These are phyloP conservation scores for Leptinotarsa undecemlineata DNA, from an alignment of 1,140 invertebrate genomes.

Conservation along the genomic window DNA sequence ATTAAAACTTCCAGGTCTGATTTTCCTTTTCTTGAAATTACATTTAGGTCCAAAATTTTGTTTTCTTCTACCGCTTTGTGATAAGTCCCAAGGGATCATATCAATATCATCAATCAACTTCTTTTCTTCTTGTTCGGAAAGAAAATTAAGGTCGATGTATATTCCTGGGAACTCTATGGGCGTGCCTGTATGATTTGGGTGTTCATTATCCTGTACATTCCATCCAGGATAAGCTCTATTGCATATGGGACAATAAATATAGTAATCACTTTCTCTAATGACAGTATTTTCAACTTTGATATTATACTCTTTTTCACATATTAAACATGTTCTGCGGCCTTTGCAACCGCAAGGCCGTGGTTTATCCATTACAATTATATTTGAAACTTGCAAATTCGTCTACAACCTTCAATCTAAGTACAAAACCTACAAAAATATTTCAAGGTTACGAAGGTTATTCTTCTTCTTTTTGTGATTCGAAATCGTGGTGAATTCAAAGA, in stretches of 20 bases:
- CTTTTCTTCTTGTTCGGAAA: slow-evolving; percentile 72
- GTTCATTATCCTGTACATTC: slow-evolving; percentile 63
- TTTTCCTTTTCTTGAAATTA: slow-evolving; percentile 94
- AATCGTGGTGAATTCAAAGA: no score
- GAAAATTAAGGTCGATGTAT: slow-evolving; percentile 75
- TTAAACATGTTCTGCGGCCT: slow-evolving; percentile 83
- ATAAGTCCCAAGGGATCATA: slow-evolving; percentile 82
- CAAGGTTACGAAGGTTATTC: background rate
- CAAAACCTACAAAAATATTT: no score
- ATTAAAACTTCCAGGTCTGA: slow-evolving; percentile 76
- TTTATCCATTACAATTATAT: slow-evolving; percentile 64
- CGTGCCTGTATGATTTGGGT: slow-evolving; percentile 68
- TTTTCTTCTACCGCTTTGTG: slow-evolving; percentile 94
- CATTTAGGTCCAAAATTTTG: slow-evolving; percentile 99
- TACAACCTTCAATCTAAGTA: background rate
- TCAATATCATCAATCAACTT: slow-evolving; percentile 75
- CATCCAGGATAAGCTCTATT: slow-evolving; percentile 75
- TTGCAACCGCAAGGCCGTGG: slow-evolving; percentile 86
- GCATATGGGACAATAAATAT: slow-evolving; percentile 78
- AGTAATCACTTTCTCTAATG: slow-evolving; percentile 58
- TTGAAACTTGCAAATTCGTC: background rate
- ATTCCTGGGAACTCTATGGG: slow-evolving; percentile 71
- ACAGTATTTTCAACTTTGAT: slow-evolving; percentile 58
- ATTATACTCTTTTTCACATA: slow-evolving; percentile 77
- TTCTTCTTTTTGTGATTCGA: background rate